Conservation (phyloP, 2,113 vertebrate genomes). For the Gasterosteus nipponicus region DNA sequence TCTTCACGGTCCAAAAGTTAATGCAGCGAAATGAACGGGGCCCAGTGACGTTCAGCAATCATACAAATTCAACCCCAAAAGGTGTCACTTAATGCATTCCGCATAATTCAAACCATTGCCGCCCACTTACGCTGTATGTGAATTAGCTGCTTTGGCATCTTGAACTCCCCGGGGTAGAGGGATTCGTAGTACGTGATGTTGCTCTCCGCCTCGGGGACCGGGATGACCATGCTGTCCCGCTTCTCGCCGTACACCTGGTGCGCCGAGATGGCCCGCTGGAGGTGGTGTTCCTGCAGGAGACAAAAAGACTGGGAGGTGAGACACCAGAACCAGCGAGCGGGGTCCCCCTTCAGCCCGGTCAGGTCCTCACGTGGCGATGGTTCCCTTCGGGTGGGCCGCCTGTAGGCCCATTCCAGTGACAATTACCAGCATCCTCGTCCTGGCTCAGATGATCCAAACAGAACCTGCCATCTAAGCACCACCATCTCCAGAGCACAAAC, state of each 20-base stretch:
- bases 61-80: neutral
- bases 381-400: too few relatives aligned
- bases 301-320: neutral
- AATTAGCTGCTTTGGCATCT: constrained; percentile 99
- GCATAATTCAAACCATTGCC: constrained; percentile 4
- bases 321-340: neutral
- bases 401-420: too few relatives aligned
- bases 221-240: constrained; percentile 99
- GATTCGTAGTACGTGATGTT: constrained; percentile 99
- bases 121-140: constrained; percentile 98
- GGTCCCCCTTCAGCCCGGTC: neutral
- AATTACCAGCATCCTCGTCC: too few relatives aligned
- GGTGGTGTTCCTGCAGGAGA: constrained; percentile 91
- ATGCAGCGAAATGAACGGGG: neutral
- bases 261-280: constrained; percentile 97
- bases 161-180: constrained; percentile 98
- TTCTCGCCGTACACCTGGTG: constrained; percentile 99
- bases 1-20: neutral
- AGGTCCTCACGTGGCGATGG: neutral
- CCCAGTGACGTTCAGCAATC: neutral
- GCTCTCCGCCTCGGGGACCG: constrained; percentile 97
- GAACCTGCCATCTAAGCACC: neutral
- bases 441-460: neutral
- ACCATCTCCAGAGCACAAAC: neutral
- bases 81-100: neutral